Conservation (phyloP, 2,888 invertebrate species). For the Morpho achilles region DNA sequence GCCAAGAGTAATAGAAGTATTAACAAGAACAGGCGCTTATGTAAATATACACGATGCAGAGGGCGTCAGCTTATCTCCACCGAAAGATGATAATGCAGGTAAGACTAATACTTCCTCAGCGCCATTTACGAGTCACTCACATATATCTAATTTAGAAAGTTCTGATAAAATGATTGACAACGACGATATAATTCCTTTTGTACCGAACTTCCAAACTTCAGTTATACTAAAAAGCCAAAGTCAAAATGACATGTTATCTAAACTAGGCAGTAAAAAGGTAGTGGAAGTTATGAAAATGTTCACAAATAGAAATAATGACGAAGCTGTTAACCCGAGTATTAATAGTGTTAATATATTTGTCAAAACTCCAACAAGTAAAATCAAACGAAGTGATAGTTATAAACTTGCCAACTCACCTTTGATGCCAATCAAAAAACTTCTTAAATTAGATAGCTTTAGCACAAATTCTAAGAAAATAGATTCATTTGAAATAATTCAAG, state of each 20-base stretch:
- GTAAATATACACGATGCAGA: conserved; percentile 85
- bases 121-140: conserved; percentile 33
- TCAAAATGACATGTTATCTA: conserved; percentile 42
- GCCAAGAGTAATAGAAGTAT: conserved; percentile 67
- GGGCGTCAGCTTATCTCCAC: conserved; percentile 78
- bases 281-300: conserved; percentile 73
- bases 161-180: conserved; percentile 40
- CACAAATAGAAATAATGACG: conserved; percentile 51
- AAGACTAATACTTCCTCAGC: conserved; percentile 57
- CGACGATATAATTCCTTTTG: conserved; percentile 61
- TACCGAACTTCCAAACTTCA: conserved; percentile 71
- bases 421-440: conserved; percentile 81
- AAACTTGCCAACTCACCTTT: conserved; percentile 88
- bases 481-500: conserved; percentile 79
- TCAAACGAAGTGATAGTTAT: conserved; percentile 92
- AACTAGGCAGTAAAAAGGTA: conserved; percentile 60
- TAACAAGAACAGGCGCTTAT: conserved; percentile 81
- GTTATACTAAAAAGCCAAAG: conserved; percentile 62
- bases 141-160: conserved; percentile 41
- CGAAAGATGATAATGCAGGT: conserved; percentile 85
- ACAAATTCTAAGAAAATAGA: conserved; percentile 65
- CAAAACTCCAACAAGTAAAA: conserved; percentile 63
- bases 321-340: conserved; percentile 33
- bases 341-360: conserved; percentile 37
- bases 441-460: conserved; percentile 72